phyloP scores from a whole-genome alignment of 2,113 vertebrate genomes.

The Copsychus sechellarum region DNA sequence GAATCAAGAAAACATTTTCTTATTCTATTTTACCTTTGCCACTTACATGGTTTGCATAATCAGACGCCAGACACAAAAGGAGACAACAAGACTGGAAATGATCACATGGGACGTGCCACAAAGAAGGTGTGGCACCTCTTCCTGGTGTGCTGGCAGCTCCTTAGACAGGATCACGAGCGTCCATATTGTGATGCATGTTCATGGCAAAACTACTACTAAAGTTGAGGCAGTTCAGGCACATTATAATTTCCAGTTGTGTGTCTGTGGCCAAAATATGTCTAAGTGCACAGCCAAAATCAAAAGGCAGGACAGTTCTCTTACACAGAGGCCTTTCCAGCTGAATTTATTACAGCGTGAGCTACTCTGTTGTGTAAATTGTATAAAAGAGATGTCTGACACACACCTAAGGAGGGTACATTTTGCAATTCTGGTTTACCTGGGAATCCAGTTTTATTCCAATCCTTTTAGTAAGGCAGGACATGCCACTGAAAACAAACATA shows the following conservation, averaged over 20 bases:
- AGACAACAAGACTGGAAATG: accelerated
- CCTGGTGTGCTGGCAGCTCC: accelerated
- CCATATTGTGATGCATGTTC: accelerated
- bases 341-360: not conserved
- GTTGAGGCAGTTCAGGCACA: not conserved
- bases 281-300: not conserved
- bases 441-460: not conserved
- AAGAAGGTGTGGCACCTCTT: not conserved
- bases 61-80: not conserved
- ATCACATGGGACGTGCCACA: not conserved
- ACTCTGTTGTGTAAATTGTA: not conserved
- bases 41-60: no score
- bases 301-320: not conserved
- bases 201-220: not conserved
- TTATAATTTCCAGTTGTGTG: not conserved
- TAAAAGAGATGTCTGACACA: not conserved
- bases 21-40: not conserved
- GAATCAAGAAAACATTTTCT: not conserved
- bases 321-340: not conserved
- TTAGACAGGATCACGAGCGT: not conserved
- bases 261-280: not conserved
- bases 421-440: not conserved
- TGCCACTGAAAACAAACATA: not conserved
- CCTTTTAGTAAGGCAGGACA: not conserved
- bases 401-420: not conserved